A percentile compares a stretch with the other conserved stretches of the same genome.
Conservation (phyloP, 2,888 invertebrate genomes). For the Rhorus exstirpatorius region DNA sequence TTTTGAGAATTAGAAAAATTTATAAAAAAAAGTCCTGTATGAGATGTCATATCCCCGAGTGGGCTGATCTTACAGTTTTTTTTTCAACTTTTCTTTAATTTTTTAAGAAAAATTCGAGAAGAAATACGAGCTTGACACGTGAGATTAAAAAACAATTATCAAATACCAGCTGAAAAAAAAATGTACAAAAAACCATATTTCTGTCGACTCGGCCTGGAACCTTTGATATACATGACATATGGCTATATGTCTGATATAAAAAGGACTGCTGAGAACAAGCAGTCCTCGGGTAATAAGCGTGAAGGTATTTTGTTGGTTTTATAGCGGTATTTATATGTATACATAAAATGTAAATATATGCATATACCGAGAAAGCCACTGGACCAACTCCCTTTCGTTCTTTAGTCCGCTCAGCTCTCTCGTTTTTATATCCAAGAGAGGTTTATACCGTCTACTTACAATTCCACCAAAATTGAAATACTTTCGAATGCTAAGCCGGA, state of each 20-base stretch:
- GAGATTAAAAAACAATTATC: no score
- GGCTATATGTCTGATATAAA: conserved; percentile 4
- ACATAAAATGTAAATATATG: conserved; percentile 23
- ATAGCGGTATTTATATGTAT: conserved; percentile 6
- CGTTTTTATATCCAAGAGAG: conserved; percentile 57
- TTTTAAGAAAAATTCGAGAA: no score
- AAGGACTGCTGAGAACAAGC: conserved; percentile 24
- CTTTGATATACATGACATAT: background rate
- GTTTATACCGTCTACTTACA: conserved; percentile 58
- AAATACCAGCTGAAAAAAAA: no score
- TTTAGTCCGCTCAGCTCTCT: conserved; percentile 2
- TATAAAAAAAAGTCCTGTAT: no score
- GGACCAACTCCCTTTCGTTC: conserved; percentile 32
- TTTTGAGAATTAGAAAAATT: no score
- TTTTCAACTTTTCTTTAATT: no score
- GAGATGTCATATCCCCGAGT: no score
- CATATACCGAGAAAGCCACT: conserved; percentile 38
- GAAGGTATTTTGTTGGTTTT: conserved; percentile 64
- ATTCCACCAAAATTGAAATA: conserved; percentile 69
- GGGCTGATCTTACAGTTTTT: no score
- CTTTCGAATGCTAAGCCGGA: conserved; percentile 63
- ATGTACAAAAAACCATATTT: no score
- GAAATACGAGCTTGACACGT: no score
- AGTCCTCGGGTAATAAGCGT: conserved; percentile 61
- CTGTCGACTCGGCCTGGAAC: no score